Conservation (phyloP, 2,797 vertebrate species). For the Synaphobranchus kaupii region DNA sequence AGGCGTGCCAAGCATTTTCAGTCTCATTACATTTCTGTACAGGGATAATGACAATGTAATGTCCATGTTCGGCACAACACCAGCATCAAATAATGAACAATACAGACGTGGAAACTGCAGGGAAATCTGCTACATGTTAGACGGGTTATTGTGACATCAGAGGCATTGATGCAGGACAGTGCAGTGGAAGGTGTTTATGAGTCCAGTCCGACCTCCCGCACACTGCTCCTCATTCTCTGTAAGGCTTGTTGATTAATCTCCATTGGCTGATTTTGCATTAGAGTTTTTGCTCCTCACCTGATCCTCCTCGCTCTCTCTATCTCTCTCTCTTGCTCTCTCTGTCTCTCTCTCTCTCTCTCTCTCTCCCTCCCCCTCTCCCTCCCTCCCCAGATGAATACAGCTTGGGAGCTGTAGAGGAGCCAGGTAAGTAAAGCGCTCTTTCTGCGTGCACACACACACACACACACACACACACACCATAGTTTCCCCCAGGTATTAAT, state of each 20-base stretch:
- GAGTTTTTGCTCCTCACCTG: slow-evolving; percentile 52
- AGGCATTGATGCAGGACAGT: neutral
- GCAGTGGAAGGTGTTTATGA: slow-evolving; percentile 49
- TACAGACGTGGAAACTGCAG: no score
- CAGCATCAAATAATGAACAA: no score
- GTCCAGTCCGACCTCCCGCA: slow-evolving; percentile 44
- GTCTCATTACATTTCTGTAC: neutral
- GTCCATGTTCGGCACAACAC: no score
- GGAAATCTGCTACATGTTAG: slow-evolving; percentile 46
- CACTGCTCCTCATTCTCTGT: neutral
- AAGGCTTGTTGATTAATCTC: neutral
- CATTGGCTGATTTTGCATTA: slow-evolving; percentile 52
- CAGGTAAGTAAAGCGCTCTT: slow-evolving; percentile 70
- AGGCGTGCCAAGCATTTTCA: slow-evolving; percentile 26
- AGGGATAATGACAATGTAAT: neutral
- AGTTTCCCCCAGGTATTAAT: no score
- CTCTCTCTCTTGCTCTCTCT: slow-evolving; percentile 51
- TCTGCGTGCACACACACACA: neutral
- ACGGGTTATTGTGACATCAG: slow-evolving; percentile 6
- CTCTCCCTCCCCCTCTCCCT: slow-evolving; percentile 31
- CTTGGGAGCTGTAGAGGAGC: slow-evolving; percentile 70
- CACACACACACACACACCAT: slow-evolving; percentile 9
- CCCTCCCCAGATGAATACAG: slow-evolving; percentile 77
- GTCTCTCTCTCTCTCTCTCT: slow-evolving; percentile 40
- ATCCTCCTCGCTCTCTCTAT: neutral